Conservation (phyloP, 2,797 vertebrate species). For the Euphonia xanthogaster region DNA sequence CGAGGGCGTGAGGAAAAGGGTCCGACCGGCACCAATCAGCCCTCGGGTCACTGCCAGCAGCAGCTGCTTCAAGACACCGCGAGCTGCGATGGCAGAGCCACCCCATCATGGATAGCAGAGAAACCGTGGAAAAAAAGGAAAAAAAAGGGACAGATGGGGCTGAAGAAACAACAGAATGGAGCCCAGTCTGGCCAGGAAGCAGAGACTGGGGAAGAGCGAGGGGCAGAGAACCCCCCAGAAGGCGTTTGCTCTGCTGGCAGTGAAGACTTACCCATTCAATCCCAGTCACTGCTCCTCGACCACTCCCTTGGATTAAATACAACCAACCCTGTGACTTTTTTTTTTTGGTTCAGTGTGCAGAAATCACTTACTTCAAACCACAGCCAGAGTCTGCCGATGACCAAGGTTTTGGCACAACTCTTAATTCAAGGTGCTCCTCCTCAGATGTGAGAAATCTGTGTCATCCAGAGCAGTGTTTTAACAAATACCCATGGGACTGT, state of each 20-base stretch:
- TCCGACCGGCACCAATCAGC: fast-evolving
- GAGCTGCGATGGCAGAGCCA: not conserved
- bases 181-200: conserved; percentile 26
- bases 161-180: not conserved
- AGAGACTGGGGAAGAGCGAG: not conserved
- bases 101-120: fast-evolving
- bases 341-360: fast-evolving
- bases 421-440: not conserved
- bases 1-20: not conserved
- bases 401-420: not conserved
- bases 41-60: not conserved
- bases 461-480: not conserved
- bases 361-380: not conserved
- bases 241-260: fast-evolving
- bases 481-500: fast-evolving
- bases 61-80: fast-evolving
- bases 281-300: not conserved
- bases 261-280: not conserved
- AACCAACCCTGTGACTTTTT: fast-evolving
- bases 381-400: not conserved
- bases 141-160: conserved; percentile 16
- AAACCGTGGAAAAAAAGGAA: fast-evolving
- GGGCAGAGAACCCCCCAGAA: not conserved
- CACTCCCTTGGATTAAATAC: fast-evolving
- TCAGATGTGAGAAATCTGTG: fast-evolving